These are phyloP conservation scores for Drosophila baimaii DNA, from an alignment of 1,140 invertebrate species.

Conservation along the genomic window DNA sequence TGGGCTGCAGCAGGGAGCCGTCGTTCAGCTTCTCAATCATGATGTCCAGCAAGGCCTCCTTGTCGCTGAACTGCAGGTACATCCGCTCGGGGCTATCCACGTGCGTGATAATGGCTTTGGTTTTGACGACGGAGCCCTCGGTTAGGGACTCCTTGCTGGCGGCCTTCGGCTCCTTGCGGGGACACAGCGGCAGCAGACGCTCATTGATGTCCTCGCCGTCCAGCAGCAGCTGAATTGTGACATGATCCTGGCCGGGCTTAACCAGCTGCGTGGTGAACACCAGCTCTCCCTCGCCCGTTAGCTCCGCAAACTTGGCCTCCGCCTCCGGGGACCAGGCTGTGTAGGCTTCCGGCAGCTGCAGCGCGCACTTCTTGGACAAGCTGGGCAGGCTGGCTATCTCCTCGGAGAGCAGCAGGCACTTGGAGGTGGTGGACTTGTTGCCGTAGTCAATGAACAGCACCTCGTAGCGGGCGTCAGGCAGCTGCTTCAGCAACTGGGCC, in stretches of 20 bases:
- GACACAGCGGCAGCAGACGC: conserved; percentile 85
- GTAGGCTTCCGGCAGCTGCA: conserved; percentile 87
- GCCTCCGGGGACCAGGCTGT: conserved; percentile 87
- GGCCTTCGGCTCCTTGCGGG: conserved; percentile 67
- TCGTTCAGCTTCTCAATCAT: conserved; percentile 58
- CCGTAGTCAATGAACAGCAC: conserved; percentile 91
- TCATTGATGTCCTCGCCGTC: conserved; percentile 87
- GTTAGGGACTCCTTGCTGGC: conserved; percentile 1
- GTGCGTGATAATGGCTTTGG: conserved; percentile 64
- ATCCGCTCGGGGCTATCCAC: conserved; percentile 58
- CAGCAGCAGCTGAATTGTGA: conserved; percentile 87
- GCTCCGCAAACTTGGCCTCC: conserved; percentile 87
- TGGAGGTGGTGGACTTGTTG: conserved; percentile 87
- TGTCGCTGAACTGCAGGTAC: conserved; percentile 66
- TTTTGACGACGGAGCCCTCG: neutral
- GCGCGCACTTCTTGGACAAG: conserved; percentile 87
- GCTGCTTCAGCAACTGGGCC: conserved; percentile 87
- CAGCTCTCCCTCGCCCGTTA: conserved; percentile 87
- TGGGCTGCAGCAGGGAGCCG: conserved; percentile 15
- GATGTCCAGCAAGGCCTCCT: conserved; percentile 54
- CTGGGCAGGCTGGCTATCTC: conserved; percentile 87
- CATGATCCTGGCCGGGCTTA: conserved; percentile 87
- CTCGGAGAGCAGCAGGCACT: conserved; percentile 87
- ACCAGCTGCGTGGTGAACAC: conserved; percentile 88
- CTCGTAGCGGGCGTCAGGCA: conserved; percentile 86